Evolutionary conservation across 2,113 vertebrate species (phyloP).

Genomic region (Hemiprocne comata): DNA sequence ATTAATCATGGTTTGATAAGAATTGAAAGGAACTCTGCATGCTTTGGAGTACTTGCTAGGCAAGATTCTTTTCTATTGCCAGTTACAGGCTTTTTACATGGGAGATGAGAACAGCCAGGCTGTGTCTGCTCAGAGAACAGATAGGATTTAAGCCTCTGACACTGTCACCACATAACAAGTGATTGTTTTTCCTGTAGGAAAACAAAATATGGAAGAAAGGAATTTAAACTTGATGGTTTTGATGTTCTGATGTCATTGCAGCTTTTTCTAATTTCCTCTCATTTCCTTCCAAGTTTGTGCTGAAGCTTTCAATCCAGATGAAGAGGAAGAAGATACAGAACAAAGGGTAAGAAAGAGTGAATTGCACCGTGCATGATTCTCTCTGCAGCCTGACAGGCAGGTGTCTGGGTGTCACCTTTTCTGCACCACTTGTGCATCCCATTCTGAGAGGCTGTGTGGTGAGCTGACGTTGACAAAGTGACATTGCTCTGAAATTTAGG

Average conservation of each 20-base stretch:
- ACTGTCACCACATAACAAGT: not conserved
- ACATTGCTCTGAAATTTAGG: not conserved
- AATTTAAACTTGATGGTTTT: conserved; percentile 1
- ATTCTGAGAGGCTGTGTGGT: not conserved
- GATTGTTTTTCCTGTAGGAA: not conserved
- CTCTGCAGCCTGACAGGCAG: not conserved
- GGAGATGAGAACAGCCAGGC: not conserved
- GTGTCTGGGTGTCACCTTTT: not conserved
- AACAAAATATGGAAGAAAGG: not conserved
- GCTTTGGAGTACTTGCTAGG: not conserved
- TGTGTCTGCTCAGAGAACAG: not conserved
- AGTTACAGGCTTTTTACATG: not conserved
- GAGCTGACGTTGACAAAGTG: not conserved
- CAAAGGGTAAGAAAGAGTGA: conserved; percentile 81
- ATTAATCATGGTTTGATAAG: not conserved
- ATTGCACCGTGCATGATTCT: not conserved
- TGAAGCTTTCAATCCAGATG: conserved; percentile 95
- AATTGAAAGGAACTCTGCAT: not conserved
- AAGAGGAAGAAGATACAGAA: conserved; percentile 96
- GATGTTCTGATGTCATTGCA: not conserved
- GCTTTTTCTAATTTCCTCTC: not conserved
- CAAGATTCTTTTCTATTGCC: not conserved
- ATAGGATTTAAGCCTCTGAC: not conserved
- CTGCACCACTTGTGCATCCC: not conserved
- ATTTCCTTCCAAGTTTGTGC: conserved; percentile 87